A percentile compares a stretch with the other conserved stretches of the same genome.
Conservation (phyloP, 2,888 invertebrate genomes). For the Deladenus siricidicola region DNA sequence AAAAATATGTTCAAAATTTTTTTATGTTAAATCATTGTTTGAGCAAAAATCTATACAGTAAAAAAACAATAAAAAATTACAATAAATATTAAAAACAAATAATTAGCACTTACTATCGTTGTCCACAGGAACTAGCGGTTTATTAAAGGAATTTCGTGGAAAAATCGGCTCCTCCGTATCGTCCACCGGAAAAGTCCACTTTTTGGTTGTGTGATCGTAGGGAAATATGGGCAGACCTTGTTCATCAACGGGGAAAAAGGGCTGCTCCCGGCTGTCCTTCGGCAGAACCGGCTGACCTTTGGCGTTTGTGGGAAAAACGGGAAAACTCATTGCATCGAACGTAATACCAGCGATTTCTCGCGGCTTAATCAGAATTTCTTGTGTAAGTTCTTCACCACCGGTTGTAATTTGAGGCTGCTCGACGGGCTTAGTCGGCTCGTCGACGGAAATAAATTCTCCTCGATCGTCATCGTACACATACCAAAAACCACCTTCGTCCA, state of each 20-base stretch:
- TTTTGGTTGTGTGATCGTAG: constrained; percentile 14
- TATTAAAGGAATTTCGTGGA: constrained; percentile 20
- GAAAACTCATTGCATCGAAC: constrained; percentile 4
- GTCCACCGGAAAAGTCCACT: constrained; percentile 16
- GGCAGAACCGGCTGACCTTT: constrained; percentile 18
- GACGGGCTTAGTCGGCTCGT: neutral
- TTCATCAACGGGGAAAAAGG: constrained; percentile 20
- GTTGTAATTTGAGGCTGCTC: neutral
- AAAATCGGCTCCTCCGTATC: constrained; percentile 25
- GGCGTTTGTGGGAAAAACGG: constrained; percentile 19
- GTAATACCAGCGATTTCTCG: neutral
- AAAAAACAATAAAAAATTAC: neutral
- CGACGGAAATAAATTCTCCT: constrained; percentile 13
- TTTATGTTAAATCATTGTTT: neutral
- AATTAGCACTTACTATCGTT: constrained; percentile 14
- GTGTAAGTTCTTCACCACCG: neutral
- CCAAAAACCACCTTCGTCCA: constrained; percentile 21
- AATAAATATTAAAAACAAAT: neutral
- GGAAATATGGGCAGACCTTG: constrained; percentile 18
- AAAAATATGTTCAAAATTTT: neutral
- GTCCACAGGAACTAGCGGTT: constrained; percentile 22
- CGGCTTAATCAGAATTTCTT: neutral
- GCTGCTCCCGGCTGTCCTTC: constrained; percentile 11
- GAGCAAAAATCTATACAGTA: neutral
- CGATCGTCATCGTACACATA: constrained; percentile 11